These are phyloP conservation scores for Morus bassanus DNA, from an alignment of 2,797 vertebrate genomes.

Conservation along the genomic window DNA sequence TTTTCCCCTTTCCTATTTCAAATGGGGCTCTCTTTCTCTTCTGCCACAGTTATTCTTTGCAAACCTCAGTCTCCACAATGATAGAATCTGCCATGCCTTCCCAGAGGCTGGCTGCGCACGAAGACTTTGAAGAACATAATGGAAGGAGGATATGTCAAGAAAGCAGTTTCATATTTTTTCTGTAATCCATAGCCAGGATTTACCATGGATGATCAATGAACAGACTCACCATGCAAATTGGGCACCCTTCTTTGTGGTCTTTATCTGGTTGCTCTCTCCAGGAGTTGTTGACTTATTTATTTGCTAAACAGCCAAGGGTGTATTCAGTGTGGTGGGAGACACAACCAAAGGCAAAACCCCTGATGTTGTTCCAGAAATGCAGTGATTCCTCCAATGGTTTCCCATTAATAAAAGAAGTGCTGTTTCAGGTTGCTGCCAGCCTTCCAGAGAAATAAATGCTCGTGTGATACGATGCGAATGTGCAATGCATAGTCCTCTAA, in stretches of 20 bases:
- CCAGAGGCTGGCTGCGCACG: fast-evolving
- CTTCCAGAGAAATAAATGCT: neutral
- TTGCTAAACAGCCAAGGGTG: neutral
- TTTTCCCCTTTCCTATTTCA: neutral
- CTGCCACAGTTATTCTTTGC: neutral
- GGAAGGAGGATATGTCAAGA: neutral
- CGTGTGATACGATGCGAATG: fast-evolving
- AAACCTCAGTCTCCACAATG: neutral
- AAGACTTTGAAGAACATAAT: neutral
- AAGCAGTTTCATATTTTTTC: neutral
- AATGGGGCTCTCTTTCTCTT: neutral
- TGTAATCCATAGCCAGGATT: neutral
- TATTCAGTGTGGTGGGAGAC: neutral
- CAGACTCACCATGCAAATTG: neutral
- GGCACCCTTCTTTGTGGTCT: neutral
- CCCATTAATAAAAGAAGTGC: too few relatives aligned
- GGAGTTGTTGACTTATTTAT: neutral
- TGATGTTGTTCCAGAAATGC: neutral
- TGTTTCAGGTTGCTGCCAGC: neutral
- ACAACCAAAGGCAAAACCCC: neutral
- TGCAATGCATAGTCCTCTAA: neutral
- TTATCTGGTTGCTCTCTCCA: neutral
- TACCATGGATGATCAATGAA: neutral
- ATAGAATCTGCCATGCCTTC: neutral
- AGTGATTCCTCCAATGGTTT: neutral